Base-by-base conservation (phyloP, 2,797 vertebrate genomes). In the Garrulus glandarius region DNA sequence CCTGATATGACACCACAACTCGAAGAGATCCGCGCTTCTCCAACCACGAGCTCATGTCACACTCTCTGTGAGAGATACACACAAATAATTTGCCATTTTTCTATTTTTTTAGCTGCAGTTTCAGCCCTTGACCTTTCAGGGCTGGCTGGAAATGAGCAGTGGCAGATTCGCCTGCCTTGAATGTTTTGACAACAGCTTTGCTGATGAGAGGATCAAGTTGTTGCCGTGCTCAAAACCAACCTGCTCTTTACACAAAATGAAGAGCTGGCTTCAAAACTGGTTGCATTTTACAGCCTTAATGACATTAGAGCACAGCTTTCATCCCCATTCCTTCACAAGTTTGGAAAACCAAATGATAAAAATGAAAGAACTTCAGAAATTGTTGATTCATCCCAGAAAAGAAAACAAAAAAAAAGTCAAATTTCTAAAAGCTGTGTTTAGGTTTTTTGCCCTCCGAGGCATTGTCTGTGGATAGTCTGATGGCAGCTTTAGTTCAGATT, bases 21-120 rank as follows among this genome's bases (percentile, higher is more conserved):
- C 15, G 0, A 10, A 27, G 23, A 44, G 30, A 49, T 21, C 6
- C 21, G 1, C 39, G 19, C 21, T 17, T 3, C 30, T 21, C 83
- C 49, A n/a, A 5, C 53, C 67, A 15, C 0, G 2, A 71, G 18
- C 21, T 18, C 10, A 0, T 1, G 15, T 24, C 53, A 52, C 1
- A 0, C 46, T 50, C 52, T 6, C 68, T 22, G 20, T 3, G 75
- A 75, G 14, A 44, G 17, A 39, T 0, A 19, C 11, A 7, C 43
- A n/a, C 49, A 2, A 14, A 36, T 65, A 59, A 41, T 34, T 59
- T 53, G 15, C 9, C 26, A 21, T 37, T 49, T 16, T 16, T n/a
- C 9, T 52, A 24, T 32, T 46, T 34, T 15, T 59, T 39, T 2
- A 34, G 13, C 71, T 70, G 20, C 7, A 4, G 24, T 8, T 26